Conservation (phyloP, 2,888 invertebrate species). For the Tiphia femorata region DNA sequence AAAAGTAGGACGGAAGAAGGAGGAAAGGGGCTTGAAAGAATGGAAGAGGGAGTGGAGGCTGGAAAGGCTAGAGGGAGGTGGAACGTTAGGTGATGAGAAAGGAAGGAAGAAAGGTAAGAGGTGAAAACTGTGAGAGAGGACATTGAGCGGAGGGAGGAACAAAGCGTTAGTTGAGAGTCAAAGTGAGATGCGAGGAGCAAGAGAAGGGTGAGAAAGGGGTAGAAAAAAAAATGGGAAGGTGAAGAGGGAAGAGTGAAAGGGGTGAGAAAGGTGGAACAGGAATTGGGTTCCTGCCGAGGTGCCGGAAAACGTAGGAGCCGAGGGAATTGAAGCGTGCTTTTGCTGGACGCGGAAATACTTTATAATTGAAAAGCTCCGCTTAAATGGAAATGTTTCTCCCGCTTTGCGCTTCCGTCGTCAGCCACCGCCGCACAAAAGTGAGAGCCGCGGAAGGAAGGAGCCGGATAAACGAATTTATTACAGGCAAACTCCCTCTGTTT, state of each 20-base stretch:
- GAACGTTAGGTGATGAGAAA: not conserved
- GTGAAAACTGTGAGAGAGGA: constrained; percentile 3
- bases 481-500: constrained; percentile 33
- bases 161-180: not conserved
- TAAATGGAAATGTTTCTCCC: constrained; percentile 57
- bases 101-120: constrained; percentile 15
- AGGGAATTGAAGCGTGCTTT: constrained; percentile 41
- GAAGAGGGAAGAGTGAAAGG: constrained; percentile 12
- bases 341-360: constrained; percentile 49
- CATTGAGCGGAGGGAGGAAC: constrained; percentile 5
- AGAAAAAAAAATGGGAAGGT: constrained; percentile 11
- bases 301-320: constrained; percentile 34
- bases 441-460: constrained; percentile 27
- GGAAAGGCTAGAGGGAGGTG: not conserved
- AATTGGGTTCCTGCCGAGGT: no score
- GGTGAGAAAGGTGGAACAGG: no score
- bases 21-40: not conserved
- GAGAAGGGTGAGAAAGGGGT: not conserved
- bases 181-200: constrained; percentile 6
- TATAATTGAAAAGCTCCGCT: constrained; percentile 63
- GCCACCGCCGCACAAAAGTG: constrained; percentile 48
- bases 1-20: not conserved
- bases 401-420: constrained; percentile 38
- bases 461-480: constrained; percentile 58
- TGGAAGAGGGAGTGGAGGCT: constrained; percentile 8